phyloP scores from a whole-genome alignment of 2,888 invertebrate genomes.

The Heliconius ethilla region DNA sequence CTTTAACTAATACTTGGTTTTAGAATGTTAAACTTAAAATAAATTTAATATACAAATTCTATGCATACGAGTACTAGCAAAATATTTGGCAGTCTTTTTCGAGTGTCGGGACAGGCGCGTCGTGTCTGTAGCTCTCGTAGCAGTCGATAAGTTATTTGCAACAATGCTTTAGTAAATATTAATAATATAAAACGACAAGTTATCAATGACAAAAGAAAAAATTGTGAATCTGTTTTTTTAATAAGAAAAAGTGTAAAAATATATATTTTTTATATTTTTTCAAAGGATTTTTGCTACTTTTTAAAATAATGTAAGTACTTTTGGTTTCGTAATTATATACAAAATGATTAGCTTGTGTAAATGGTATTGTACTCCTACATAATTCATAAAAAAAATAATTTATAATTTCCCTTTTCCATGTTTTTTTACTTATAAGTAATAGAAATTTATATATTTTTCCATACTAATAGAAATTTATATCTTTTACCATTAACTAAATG shows the following conservation, averaged over 20 bases:
- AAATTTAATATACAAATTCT: background rate
- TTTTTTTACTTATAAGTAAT: no score
- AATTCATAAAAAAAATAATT: no score
- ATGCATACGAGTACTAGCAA: background rate
- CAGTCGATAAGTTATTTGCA: background rate
- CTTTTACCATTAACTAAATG: background rate
- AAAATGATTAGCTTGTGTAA: background rate
- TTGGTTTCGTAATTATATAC: background rate
- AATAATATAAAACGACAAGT: background rate
- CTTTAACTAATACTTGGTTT: background rate
- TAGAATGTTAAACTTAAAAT: background rate
- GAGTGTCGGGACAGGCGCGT: constrained; percentile 26
- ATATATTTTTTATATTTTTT: background rate
- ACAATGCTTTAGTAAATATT: constrained; percentile 2
- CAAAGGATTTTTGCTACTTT: background rate
- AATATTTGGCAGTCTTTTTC: constrained; percentile 34
- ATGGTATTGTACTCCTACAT: no score
- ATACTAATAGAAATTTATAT: background rate
- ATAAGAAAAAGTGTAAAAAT: background rate
- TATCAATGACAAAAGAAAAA: background rate
- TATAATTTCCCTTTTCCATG: no score
- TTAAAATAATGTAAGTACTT: background rate
- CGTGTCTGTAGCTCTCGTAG: constrained; percentile 13
- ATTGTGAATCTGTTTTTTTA: background rate
- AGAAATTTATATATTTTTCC: no score